phyloP scores from a whole-genome alignment of 2,113 vertebrate species.

The Nycticebus coucang region DNA sequence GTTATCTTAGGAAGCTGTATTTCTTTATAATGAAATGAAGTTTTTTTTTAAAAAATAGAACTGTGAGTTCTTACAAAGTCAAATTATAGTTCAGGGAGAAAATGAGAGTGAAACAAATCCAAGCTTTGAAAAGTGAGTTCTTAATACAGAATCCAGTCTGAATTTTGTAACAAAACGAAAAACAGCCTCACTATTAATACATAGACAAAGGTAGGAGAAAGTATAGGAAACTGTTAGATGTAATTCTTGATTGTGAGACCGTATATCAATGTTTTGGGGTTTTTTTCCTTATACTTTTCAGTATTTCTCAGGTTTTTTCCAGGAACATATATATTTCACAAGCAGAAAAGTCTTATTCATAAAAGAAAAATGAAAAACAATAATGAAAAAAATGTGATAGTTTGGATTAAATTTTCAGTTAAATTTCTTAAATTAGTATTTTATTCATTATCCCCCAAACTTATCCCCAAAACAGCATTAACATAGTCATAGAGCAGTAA shows the following conservation, averaged over 20 bases:
- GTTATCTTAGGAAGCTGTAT: background rate
- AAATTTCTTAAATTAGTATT: conserved; percentile 23
- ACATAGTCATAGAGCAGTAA: background rate
- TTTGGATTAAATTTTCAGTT: conserved; percentile 35
- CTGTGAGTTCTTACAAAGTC: conserved; percentile 28
- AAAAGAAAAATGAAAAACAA: background rate
- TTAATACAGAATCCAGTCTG: background rate
- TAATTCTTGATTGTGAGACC: background rate
- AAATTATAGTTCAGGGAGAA: conserved; percentile 31
- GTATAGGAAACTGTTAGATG: background rate
- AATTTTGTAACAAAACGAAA: conserved; percentile 46
- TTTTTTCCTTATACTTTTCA: background rate
- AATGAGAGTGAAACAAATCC: background rate
- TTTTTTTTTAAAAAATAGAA: conserved; percentile 24
- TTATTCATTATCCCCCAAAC: background rate
- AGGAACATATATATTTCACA: background rate
- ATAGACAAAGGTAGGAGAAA: background rate
- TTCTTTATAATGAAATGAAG: conserved; percentile 29
- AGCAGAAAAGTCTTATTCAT: background rate
- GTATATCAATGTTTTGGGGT: background rate
- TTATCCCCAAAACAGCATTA: conserved; percentile 11
- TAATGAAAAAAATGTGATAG: background rate
- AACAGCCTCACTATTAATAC: background rate
- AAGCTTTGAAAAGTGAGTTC: conserved; percentile 20
- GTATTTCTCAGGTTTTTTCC: background rate